These are phyloP conservation scores for Pelobates cultripes DNA, from an alignment of 2,797 vertebrate genomes.

Conservation along the genomic window DNA sequence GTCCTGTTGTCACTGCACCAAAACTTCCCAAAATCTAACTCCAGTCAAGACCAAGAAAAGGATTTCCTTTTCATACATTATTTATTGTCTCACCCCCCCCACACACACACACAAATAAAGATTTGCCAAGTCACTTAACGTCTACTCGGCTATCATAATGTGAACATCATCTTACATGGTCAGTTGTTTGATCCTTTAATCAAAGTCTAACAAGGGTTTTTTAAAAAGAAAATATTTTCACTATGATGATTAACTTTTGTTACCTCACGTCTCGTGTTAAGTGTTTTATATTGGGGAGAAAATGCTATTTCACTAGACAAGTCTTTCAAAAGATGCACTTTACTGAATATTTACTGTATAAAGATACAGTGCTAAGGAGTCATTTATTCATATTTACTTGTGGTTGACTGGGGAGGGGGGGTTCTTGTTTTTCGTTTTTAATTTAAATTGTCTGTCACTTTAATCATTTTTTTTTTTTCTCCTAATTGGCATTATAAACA, in stretches of 20 bases:
- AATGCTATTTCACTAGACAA: conserved; percentile 77
- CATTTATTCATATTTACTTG: conserved; percentile 62
- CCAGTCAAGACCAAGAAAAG: conserved; percentile 61
- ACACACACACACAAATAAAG: too few relatives aligned
- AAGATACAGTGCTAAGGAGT: conserved; percentile 64
- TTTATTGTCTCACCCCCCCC: too few relatives aligned
- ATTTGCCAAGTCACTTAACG: too few relatives aligned
- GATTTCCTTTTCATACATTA: conserved; percentile 74
- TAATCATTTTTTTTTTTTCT: conserved; percentile 11
- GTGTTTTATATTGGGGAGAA: conserved; percentile 70
- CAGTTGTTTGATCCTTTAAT: conserved; percentile 41
- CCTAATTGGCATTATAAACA: neutral
- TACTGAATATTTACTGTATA: conserved; percentile 70
- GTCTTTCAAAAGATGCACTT: conserved; percentile 91
- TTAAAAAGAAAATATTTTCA: conserved; percentile 53
- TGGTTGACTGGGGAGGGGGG: neutral
- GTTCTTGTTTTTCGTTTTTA: conserved; percentile 64
- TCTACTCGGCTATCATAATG: neutral
- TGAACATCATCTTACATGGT: neutral
- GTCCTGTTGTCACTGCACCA: conserved; percentile 90
- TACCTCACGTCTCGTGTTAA: conserved; percentile 72
- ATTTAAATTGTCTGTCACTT: conserved; percentile 62
- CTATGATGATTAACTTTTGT: conserved; percentile 71
- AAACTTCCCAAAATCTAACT: conserved; percentile 96
- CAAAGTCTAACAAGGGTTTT: neutral